Percentiles rank a stretch among this genome's conserved stretches.
Evolutionary conservation across 2,797 vertebrate species (phyloP).

Genomic region (Hydrocynus forskahlii): DNA sequence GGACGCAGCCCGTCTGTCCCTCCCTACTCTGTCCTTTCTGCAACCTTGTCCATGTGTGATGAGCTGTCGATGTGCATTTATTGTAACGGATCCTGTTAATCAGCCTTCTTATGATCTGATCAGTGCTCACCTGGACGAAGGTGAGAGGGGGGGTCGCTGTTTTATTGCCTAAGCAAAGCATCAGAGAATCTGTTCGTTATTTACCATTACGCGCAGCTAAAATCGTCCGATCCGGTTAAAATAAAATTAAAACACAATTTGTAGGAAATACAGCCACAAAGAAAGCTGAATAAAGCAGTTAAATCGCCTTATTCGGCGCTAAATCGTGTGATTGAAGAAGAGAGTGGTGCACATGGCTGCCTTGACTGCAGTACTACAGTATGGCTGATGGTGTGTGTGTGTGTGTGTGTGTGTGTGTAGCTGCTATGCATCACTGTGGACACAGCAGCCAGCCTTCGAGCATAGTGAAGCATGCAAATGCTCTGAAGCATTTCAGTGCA

Average conservation of each 20-base stretch:
- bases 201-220: not conserved
- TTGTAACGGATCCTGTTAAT: not conserved
- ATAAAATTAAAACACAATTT: too few species aligned
- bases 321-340: not conserved
- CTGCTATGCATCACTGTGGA: not conserved
- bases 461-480: not conserved
- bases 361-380: conserved; percentile 15
- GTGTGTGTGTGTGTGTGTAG: not conserved
- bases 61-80: not conserved
- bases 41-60: conserved; percentile 65
- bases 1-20: conserved; percentile 17
- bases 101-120: not conserved
- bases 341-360: conserved; percentile 28
- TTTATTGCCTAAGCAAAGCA: not conserved
- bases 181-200: not conserved
- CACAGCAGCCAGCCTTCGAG: not conserved
- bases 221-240: too few species aligned
- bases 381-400: too few species aligned
- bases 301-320: not conserved
- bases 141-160: not conserved
- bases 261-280: not conserved
- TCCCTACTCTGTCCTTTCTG: conserved; percentile 61
- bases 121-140: not conserved
- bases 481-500: not conserved
- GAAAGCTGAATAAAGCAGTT: not conserved